Conservation (phyloP, 2,797 vertebrate species). For the Neoniphon sammara region DNA sequence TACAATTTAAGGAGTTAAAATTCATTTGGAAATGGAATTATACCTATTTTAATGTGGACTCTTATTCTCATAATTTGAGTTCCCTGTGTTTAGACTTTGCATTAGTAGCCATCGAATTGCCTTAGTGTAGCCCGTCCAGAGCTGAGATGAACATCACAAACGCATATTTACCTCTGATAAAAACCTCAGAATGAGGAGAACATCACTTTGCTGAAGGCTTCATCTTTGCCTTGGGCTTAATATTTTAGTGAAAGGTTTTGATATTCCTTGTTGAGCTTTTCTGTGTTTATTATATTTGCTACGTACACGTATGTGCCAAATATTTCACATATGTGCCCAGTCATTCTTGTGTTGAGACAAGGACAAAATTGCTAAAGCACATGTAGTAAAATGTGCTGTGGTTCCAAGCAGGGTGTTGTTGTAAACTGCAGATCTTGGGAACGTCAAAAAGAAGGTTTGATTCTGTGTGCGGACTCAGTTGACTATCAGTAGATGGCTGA, state of each 20-base stretch:
- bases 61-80: conserved; percentile 54
- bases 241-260: conserved; percentile 42
- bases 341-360: conserved; percentile 42
- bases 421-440: neutral
- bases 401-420: neutral
- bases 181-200: conserved; percentile 41
- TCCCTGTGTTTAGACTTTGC: conserved; percentile 48
- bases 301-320: conserved; percentile 58
- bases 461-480: too few species aligned
- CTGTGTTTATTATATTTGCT: conserved; percentile 49
- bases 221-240: conserved; percentile 47
- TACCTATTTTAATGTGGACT: conserved; percentile 50
- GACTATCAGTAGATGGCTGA: neutral
- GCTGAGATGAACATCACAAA: conserved; percentile 57
- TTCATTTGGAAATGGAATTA: conserved; percentile 34
- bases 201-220: conserved; percentile 38
- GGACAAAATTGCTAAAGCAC: conserved; percentile 18
- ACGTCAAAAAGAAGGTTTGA: neutral
- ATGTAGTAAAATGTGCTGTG: neutral
- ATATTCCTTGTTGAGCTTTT: conserved; percentile 45
- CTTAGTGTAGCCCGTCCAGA: conserved; percentile 62
- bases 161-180: conserved; percentile 62
- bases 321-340: conserved; percentile 57
- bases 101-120: conserved; percentile 63
- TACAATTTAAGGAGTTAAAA: conserved; percentile 31